Conservation (phyloP, 30 jellyfish, hydroid and myxozoan species). For the Hydractinia echinata region DNA sequence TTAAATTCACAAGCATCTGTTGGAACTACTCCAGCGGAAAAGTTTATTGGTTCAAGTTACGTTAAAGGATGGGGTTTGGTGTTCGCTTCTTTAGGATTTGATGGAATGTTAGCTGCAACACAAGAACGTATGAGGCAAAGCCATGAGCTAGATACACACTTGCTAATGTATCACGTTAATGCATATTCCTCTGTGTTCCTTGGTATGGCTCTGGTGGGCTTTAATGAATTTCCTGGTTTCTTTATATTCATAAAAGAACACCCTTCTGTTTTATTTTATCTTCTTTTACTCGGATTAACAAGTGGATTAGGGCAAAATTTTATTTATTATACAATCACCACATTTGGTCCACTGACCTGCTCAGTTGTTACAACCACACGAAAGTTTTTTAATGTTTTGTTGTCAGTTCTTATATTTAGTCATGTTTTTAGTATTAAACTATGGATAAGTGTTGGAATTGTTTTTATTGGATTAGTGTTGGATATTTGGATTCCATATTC, state of each 20-base stretch:
- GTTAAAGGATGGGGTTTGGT: slow-evolving; percentile 42
- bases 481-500: slow-evolving; percentile 34
- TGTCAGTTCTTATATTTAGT: slow-evolving; percentile 50
- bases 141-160: slow-evolving; percentile 23
- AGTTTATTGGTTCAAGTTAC: not conserved
- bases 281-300: slow-evolving; percentile 43
- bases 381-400: slow-evolving; percentile 55
- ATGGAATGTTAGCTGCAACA: slow-evolving; percentile 68
- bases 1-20: not conserved
- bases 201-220: slow-evolving; percentile 18
- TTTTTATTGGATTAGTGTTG: slow-evolving; percentile 51
- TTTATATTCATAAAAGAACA: slow-evolving; percentile 6
- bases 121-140: slow-evolving; percentile 42
- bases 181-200: slow-evolving; percentile 42
- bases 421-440: slow-evolving; percentile 35
- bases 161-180: slow-evolving; percentile 55
- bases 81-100: slow-evolving; percentile 42
- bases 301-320: slow-evolving; percentile 77
- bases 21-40: not conserved
- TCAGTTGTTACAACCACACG: slow-evolving; percentile 81
- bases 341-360: slow-evolving; percentile 73
- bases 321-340: slow-evolving; percentile 49
- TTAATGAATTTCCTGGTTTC: slow-evolving; percentile 43
- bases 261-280: slow-evolving; percentile 4
- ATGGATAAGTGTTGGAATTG: slow-evolving; percentile 45